Conservation (phyloP, 2,113 vertebrate species). For the Charadrius vociferus region DNA sequence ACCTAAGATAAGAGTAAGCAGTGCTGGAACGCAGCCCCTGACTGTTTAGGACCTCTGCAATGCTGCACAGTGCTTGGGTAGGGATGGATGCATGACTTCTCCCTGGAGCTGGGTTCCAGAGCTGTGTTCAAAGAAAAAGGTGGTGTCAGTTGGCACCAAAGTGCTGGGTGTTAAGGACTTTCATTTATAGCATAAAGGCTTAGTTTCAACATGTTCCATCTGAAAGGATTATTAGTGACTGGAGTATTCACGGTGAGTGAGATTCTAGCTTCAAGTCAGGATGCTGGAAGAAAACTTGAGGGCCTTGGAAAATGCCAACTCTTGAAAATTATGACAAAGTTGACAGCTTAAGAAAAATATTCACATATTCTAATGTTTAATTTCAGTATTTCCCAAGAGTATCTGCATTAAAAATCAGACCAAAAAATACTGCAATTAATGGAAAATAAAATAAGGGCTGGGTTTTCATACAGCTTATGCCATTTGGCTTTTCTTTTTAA, state of each 20-base stretch:
- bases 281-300: background rate
- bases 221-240: slow-evolving; percentile 2
- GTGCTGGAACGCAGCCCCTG: background rate
- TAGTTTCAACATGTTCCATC: background rate
- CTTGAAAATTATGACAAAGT: background rate
- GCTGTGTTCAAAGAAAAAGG: background rate
- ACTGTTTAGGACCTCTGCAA: background rate
- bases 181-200: background rate
- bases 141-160: background rate
- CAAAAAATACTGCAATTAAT: background rate
- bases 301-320: background rate
- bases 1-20: background rate
- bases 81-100: background rate
- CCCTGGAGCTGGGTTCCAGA: background rate
- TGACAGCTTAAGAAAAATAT: background rate
- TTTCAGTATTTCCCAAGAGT: background rate
- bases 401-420: background rate
- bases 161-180: background rate
- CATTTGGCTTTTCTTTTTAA: background rate
- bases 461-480: background rate
- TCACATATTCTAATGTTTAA: background rate
- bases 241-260: background rate
- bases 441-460: background rate
- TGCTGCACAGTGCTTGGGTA: background rate
- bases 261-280: background rate